Percentiles rank a stretch among this genome's conserved stretches.
These are phyloP conservation scores for Pseudomyrmex dendroicus DNA, from an alignment of 1,140 invertebrate species.

Conservation along the genomic window DNA sequence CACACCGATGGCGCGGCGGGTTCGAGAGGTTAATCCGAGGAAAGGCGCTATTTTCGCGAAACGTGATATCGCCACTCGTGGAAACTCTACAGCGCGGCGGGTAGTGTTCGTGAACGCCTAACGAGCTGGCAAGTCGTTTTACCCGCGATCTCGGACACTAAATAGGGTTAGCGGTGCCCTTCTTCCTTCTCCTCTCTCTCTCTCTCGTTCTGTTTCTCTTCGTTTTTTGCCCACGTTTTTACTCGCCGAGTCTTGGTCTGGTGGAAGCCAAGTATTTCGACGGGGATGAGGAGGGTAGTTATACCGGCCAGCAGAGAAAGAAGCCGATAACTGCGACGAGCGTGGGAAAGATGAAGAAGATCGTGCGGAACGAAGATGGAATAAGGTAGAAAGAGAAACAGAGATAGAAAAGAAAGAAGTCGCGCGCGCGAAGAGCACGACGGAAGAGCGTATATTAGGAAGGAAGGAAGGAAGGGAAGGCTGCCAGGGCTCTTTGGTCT, in stretches of 20 bases:
- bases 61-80: conserved; percentile 57
- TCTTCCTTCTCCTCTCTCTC: neutral
- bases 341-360: conserved; percentile 8
- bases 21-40: conserved; percentile 51
- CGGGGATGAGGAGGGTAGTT: neutral
- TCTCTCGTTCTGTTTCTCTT: conserved; percentile 24
- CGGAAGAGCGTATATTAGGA: conserved; percentile 54
- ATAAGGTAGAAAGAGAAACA: conserved; percentile 6
- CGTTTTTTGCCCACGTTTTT: neutral
- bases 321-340: conserved; percentile 56
- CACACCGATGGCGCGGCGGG: neutral
- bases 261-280: conserved; percentile 26
- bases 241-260: too few relatives aligned
- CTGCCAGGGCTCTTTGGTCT: conserved; percentile 78
- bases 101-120: conserved; percentile 41
- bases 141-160: conserved; percentile 69
- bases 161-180: conserved; percentile 58
- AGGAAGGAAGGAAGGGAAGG: conserved; percentile 72
- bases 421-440: neutral
- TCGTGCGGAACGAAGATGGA: conserved; percentile 5
- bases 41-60: conserved; percentile 51
- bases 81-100: neutral
- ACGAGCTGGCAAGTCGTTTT: conserved; percentile 75
- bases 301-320: conserved; percentile 59
- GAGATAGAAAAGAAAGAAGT: conserved; percentile 4